Evolutionary conservation across 1,140 invertebrate genomes (phyloP), one percentile per base, ranked within the genome.

Genomic region (Drosophila triauraria): DNA sequence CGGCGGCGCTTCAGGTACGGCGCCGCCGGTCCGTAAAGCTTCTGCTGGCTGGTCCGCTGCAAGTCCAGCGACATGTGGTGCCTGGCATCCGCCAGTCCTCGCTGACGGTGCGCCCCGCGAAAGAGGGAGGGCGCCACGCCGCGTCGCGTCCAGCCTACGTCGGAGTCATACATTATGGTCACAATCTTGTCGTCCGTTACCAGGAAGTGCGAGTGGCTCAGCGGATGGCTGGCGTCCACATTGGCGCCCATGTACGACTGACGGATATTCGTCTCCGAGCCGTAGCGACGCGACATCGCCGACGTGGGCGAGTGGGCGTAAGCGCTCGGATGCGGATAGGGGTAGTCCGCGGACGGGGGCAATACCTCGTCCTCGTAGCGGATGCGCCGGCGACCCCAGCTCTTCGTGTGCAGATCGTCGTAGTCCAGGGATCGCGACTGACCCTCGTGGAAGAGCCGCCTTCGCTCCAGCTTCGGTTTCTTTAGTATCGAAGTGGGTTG

Each of bases 131-230:
- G 90, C 1, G 83, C 83, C 6, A 93, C 91, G 5, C 91, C 91
- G 30, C 92, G 87, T 8, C 92, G 75, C 2, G 92, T 91, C 93
- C 93, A 93, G 43, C 93, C 93, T 44, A 92, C 91, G 61, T 93
- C 93, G n/a, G 93, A 93, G 72, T 93, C 93, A 48, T 93, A 93
- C 59, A 90, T 93, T 20, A 93, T 93, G 67, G 93, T 93, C 20
- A 93, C 92, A 13, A 93, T 93, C 62, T 92, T 91, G 70, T 93
- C 91, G 43, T 93, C 93, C 17, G 93, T 93, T 17, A 93, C 92
- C 40, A 93, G 91, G 50, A 93, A 93, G 71, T 93, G 93, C n/a
- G 92, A 92, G 46, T 92, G 91, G 32, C 91, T 92, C 17, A 92
- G 40, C 10, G 91, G 91, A 91, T 92, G 72, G 9, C 46, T 57